phyloP scores from a whole-genome alignment of 1,140 invertebrate genomes.

The Procambarus virginalis region DNA sequence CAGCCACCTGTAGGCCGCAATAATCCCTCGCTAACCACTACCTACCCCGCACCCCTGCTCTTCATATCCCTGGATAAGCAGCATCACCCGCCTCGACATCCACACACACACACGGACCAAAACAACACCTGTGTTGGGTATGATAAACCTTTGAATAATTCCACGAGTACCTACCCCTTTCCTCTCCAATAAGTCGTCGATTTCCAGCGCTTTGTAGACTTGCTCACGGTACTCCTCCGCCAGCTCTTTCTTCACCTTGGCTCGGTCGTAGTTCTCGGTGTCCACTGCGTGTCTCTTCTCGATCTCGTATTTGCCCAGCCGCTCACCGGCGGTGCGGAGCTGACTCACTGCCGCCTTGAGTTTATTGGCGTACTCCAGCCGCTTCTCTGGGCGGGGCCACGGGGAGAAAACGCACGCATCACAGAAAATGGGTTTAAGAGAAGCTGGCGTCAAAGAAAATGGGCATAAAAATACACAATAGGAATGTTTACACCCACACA shows the following conservation, averaged over 20 bases:
- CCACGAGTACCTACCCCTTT: constrained; percentile 79
- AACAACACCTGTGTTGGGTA: neutral
- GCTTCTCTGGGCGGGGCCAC: constrained; percentile 80
- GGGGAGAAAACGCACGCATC: constrained; percentile 48
- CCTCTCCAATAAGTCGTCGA: constrained; percentile 86
- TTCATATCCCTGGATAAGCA: too few species aligned
- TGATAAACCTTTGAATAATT: neutral
- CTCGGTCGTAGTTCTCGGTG: constrained; percentile 92
- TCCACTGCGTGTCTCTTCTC: constrained; percentile 93
- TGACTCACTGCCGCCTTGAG: constrained; percentile 89
- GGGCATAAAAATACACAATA: neutral
- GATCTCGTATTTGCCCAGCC: constrained; percentile 90
- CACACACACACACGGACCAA: too few species aligned
- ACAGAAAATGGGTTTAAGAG: neutral
- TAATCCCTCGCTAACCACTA: too few species aligned
- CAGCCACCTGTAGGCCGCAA: too few species aligned
- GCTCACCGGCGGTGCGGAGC: constrained; percentile 88
- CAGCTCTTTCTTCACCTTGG: constrained; percentile 89
- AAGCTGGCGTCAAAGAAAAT: neutral
- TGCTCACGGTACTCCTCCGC: constrained; percentile 86
- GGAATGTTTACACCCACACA: too few species aligned
- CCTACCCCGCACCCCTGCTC: too few species aligned
- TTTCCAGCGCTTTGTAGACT: constrained; percentile 81
- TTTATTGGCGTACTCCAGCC: constrained; percentile 93
- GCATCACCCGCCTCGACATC: too few species aligned